Percentiles rank a stretch among this genome's conserved stretches.
Evolutionary conservation across 2,113 vertebrate genomes (phyloP).

Genomic region (Pandion haliaetus): DNA sequence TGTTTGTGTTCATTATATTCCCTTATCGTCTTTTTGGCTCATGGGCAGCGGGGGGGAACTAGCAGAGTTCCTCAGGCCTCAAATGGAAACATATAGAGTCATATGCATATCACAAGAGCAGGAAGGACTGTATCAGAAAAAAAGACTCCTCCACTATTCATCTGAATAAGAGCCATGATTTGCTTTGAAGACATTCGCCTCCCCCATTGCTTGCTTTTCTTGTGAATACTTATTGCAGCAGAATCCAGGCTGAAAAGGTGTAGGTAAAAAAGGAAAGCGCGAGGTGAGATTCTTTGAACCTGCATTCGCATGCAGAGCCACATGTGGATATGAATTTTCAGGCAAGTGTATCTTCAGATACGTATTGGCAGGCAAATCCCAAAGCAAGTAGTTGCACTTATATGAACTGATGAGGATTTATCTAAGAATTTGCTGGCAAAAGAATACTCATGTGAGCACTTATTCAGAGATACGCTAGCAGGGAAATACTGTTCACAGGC

Average conservation of each 20-base stretch:
- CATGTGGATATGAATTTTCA: constrained; percentile 43
- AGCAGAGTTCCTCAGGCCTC: constrained; percentile 29
- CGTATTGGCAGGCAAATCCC: constrained; percentile 30
- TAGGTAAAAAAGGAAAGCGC: not conserved
- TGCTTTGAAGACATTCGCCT: constrained; percentile 34
- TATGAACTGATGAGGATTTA: constrained; percentile 55
- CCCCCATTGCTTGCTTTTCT: constrained; percentile 18
- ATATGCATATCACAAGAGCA: constrained; percentile 43
- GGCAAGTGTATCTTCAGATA: constrained; percentile 20
- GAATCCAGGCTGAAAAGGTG: constrained; percentile 41
- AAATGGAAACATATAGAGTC: constrained; percentile 48
- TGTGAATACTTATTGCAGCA: not conserved
- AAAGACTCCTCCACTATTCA: constrained; percentile 31
- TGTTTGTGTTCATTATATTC: constrained; percentile 60
- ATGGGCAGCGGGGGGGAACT: constrained; percentile 20
- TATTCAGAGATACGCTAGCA: not conserved
- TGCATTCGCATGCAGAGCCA: constrained; percentile 11
- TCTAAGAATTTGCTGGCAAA: constrained; percentile 36
- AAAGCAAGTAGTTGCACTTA: constrained; percentile 34
- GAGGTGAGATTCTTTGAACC: constrained; percentile 20
- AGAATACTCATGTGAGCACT: constrained; percentile 11
- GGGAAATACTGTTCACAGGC: constrained; percentile 25
- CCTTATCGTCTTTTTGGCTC: constrained; percentile 40
- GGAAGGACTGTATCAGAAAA: constrained; percentile 31
- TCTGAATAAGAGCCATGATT: constrained; percentile 3